Evolutionary conservation across 2,113 vertebrate species (phyloP).

Genomic region (Dinomys branickii): DNA sequence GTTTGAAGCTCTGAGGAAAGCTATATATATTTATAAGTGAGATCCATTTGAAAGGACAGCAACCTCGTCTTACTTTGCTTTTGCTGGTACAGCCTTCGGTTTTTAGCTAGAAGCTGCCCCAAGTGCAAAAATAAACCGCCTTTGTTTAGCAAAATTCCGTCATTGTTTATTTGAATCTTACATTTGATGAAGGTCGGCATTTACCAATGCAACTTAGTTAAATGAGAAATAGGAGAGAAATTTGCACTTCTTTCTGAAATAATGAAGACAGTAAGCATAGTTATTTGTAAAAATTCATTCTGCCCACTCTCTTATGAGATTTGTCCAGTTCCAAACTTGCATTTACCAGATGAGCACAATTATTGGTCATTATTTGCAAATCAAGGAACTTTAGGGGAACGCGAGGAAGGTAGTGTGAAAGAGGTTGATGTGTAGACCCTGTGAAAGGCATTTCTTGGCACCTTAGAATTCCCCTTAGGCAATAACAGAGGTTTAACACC

Average conservation of each 20-base stretch:
- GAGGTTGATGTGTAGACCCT: background rate
- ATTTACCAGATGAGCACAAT: background rate
- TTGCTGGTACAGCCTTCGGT: constrained; percentile 43
- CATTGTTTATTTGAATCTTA: constrained; percentile 38
- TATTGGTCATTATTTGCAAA: constrained; percentile 49
- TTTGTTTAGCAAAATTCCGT: constrained; percentile 40
- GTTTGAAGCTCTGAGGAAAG: constrained; percentile 45
- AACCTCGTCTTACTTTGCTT: constrained; percentile 55
- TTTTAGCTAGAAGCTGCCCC: constrained; percentile 54
- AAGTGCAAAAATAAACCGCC: constrained; percentile 39
- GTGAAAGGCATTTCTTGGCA: background rate
- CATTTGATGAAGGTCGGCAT: background rate
- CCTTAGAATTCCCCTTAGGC: background rate
- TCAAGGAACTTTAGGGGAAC: background rate
- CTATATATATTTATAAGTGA: constrained; percentile 54
- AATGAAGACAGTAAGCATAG: constrained; percentile 21
- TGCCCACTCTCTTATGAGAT: background rate
- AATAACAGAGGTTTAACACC: constrained; percentile 9
- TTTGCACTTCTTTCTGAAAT: constrained; percentile 49
- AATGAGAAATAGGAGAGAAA: constrained; percentile 16
- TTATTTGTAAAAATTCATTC: constrained; percentile 53
- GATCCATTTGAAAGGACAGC: constrained; percentile 47
- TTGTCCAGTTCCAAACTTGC: constrained; percentile 38
- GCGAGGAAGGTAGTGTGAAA: background rate
- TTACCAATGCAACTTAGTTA: background rate